Percentiles rank a stretch among this genome's conserved stretches.
Evolutionary conservation across 2,113 vertebrate species (phyloP).

Genomic region (Pseudois nayaur): DNA sequence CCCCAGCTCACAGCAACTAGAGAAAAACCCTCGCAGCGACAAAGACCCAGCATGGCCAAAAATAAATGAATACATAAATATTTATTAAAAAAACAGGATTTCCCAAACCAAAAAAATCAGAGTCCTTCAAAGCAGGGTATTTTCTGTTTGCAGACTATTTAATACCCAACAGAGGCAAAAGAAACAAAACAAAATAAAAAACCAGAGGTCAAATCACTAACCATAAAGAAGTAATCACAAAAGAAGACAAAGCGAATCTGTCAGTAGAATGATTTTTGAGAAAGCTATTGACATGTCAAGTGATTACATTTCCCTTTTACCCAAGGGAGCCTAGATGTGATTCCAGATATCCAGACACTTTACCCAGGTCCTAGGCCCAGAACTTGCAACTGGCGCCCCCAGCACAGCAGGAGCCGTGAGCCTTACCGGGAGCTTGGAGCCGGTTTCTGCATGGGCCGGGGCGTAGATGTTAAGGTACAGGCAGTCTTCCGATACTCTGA

Average conservation of each 20-base stretch:
- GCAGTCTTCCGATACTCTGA: slow-evolving; percentile 53
- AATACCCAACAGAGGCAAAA: not conserved
- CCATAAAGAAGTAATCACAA: not conserved
- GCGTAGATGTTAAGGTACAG: slow-evolving; percentile 62
- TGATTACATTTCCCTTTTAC: not conserved
- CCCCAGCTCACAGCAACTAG: not conserved
- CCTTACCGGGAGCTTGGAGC: slow-evolving; percentile 55
- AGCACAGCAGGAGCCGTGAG: not conserved
- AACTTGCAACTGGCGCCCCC: not conserved
- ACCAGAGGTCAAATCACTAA: not conserved
- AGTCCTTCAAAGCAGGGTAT: not conserved
- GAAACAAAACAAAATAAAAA: not conserved
- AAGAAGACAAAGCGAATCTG: not conserved
- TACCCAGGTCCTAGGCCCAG: not conserved
- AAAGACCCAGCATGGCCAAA: not conserved
- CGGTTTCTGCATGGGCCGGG: fast-evolving
- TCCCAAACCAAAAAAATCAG: not conserved
- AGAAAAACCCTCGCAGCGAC: not conserved
- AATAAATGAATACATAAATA: not conserved
- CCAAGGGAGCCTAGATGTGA: not conserved
- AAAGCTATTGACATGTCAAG: not conserved
- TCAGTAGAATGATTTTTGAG: not conserved
- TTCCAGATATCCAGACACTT: not conserved
- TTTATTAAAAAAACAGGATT: not conserved
- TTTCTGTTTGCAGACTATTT: not conserved